Conservation (phyloP, 2,797 vertebrate genomes). For the Artibeus lituratus region DNA sequence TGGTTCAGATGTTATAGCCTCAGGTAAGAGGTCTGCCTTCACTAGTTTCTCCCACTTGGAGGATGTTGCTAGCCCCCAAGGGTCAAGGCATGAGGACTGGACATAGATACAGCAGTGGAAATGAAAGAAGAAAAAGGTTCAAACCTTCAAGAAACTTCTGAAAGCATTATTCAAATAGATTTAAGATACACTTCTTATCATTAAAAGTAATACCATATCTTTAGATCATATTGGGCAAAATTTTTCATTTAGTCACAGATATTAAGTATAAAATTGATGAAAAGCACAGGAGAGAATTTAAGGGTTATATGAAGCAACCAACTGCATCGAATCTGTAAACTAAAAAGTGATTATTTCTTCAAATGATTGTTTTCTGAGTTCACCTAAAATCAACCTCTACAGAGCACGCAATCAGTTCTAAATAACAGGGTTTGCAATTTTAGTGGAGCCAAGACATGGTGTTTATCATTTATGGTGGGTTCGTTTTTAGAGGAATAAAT, state of each 20-base stretch:
- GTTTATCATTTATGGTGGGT: neutral
- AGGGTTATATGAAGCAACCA: neutral
- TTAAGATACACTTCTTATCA: neutral
- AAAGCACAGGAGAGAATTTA: neutral
- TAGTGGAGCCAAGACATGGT: neutral
- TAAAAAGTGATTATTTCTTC: conserved; percentile 15
- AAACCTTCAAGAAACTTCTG: neutral
- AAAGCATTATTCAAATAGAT: neutral
- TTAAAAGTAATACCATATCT: neutral
- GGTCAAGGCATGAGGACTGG: neutral
- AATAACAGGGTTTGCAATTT: conserved; percentile 44
- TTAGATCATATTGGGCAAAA: neutral
- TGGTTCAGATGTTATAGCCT: neutral
- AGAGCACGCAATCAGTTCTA: neutral
- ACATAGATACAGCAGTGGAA: neutral
- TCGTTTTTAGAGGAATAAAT: neutral
- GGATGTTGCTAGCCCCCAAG: too few species aligned
- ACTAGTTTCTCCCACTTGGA: neutral
- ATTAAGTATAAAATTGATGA: conserved; percentile 21
- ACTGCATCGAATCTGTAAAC: conserved; percentile 32
- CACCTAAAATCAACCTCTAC: neutral
- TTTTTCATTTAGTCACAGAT: conserved; percentile 38
- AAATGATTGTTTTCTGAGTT: conserved; percentile 52
- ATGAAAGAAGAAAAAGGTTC: neutral
- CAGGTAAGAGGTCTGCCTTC: neutral